Conservation (phyloP, 2,888 invertebrate species). For the Xylocampa areola region DNA sequence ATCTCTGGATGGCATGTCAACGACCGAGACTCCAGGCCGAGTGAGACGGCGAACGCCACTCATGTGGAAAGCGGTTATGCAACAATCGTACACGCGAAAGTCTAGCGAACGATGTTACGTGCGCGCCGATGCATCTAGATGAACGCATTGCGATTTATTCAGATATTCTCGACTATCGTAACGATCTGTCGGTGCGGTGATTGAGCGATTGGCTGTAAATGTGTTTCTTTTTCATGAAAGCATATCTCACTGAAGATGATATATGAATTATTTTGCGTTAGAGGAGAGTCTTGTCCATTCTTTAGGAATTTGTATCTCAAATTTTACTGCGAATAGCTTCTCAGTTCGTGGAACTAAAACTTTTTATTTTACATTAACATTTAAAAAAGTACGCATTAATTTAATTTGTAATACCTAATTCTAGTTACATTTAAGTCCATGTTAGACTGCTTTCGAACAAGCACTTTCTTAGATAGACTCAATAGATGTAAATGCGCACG, state of each 20-base stretch:
- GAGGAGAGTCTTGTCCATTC: background rate
- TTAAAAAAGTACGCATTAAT: conserved; percentile 21
- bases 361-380: too few relatives aligned
- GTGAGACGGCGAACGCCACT: conserved; percentile 79
- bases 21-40: conserved; percentile 83
- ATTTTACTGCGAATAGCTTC: background rate
- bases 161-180: conserved; percentile 49
- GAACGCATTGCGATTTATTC: conserved; percentile 60
- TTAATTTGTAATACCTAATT: conserved; percentile 29
- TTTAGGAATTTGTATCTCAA: background rate
- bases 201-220: conserved; percentile 42
- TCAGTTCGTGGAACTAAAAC: background rate
- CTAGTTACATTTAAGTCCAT: conserved; percentile 29
- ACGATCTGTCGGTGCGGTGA: conserved; percentile 57
- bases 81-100: conserved; percentile 84
- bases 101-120: conserved; percentile 72
- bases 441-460: conserved; percentile 59
- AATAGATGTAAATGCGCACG: conserved; percentile 67
- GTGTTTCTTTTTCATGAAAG: conserved; percentile 28
- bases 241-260: conserved; percentile 6
- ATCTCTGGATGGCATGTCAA: conserved; percentile 80
- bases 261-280: conserved; percentile 9
- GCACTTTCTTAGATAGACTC: conserved; percentile 70
- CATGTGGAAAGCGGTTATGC: conserved; percentile 88
- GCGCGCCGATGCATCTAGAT: conserved; percentile 76